Base-by-base conservation (phyloP, 2,113 vertebrate species). In the Hydropotes inermis region DNA sequence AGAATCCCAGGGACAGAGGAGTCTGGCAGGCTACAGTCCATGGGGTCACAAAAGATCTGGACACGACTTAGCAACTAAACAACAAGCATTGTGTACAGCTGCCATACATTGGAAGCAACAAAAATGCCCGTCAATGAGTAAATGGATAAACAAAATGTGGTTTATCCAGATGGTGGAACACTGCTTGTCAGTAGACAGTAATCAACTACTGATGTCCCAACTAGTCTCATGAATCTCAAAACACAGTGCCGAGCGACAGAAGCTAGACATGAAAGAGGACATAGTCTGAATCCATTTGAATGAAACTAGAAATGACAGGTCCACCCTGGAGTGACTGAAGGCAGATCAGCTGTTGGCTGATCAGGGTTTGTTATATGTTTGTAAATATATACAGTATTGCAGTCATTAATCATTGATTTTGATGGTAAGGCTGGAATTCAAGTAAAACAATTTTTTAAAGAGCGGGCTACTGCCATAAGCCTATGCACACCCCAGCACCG, bases 401-500 rank as follows among this genome's bases (percentile, higher is more conserved):
- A 23, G 5, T 61, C 61, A 12, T 30, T 19, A 61, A 33, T 57
- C 19, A 21, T 13, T 4, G 0, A 15, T 74, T 50, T 81, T 60
- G 81, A 30, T 14, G 39, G 33, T 17, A 27, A 76, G 17, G 61
- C 19, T 67, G 64, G 54, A 67, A 82, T 39, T 15, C 21, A 60
- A 84, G 23, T 7, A 70, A 87, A 86, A 55, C 19, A 17, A 8
- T 13, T 28, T 43, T 70, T 52, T 2, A 13, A 50, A 36, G 60
- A 78, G 50, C 1, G 4, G 27, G 11, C 19, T 14, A 2, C 47
- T 39, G 61, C 27, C 16, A 7, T 0, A 13, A 14, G 28, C 8
- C 0, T 36, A 5, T n/a, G 12, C 13, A 50, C 7, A 16, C 30
- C 19, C 47, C 14, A 36, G 3, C 21, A 1, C 27, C 3, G 58